A percentile compares a stretch with the other conserved stretches of the same genome.
Evolutionary conservation across 2,113 vertebrate genomes (phyloP).

Genomic region (Elaphurus davidianus): DNA sequence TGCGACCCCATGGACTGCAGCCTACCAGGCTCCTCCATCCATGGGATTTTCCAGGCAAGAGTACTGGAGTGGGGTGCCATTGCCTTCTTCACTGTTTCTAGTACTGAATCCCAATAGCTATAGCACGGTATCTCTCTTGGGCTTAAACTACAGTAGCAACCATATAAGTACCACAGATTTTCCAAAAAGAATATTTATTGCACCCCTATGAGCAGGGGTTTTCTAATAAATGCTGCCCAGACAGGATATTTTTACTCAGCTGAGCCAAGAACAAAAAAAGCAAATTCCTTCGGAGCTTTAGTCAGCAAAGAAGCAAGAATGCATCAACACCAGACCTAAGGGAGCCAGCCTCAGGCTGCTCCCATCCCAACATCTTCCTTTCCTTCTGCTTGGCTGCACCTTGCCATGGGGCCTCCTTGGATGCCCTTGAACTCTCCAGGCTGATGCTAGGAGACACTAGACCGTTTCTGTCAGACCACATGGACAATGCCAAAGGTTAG

Average conservation of each 20-base stretch:
- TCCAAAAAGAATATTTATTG: not conserved
- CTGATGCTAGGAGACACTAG: constrained; percentile 61
- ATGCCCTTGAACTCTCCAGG: not conserved
- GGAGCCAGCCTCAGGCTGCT: not conserved
- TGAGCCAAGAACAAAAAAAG: not conserved
- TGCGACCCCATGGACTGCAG: too few relatives aligned
- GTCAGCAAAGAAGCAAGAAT: constrained; percentile 22
- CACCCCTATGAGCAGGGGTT: not conserved
- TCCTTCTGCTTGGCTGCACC: constrained; percentile 55
- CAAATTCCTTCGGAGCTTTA: not conserved
- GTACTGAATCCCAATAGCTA: not conserved
- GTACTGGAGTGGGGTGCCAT: too few relatives aligned
- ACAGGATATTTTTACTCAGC: not conserved
- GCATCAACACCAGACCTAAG: not conserved
- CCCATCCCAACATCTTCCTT: not conserved
- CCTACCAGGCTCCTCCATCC: too few relatives aligned
- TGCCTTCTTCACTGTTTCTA: not conserved
- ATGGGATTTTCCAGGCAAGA: too few relatives aligned
- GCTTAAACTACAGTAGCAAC: not conserved
- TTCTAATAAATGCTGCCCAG: not conserved
- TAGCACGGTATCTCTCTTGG: not conserved
- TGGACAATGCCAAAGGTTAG: constrained; percentile 63
- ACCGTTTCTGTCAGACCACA: constrained; percentile 48
- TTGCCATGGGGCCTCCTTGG: not conserved
- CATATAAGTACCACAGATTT: not conserved